These are phyloP conservation scores for Cavia porcellus DNA, from an alignment of 2,113 vertebrate species.

Conservation along the genomic window DNA sequence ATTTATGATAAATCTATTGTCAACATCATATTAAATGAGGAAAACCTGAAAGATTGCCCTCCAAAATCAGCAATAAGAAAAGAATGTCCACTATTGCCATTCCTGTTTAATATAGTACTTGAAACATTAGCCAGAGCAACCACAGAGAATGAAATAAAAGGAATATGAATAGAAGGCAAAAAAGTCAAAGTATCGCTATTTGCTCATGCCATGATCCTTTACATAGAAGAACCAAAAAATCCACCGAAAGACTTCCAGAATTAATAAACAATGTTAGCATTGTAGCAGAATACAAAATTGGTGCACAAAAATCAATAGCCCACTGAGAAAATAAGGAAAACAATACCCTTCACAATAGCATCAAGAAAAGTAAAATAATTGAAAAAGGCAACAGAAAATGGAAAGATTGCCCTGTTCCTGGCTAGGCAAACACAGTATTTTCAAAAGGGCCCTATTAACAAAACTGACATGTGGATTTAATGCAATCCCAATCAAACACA, in stretches of 20 bases:
- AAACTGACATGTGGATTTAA: background rate
- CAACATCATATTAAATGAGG: background rate
- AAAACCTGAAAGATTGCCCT: background rate
- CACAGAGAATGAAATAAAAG: background rate
- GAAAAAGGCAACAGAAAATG: background rate
- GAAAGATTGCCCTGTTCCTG: background rate
- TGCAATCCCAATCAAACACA: background rate
- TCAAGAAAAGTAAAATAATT: background rate
- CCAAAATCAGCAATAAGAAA: background rate
- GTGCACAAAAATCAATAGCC: background rate
- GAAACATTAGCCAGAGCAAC: background rate
- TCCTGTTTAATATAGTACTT: background rate
- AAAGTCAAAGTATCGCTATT: background rate
- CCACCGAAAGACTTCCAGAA: background rate
- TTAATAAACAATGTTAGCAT: background rate
- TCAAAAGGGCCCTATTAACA: background rate
- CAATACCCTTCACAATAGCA: background rate
- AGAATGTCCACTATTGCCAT: background rate
- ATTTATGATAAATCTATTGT: background rate
- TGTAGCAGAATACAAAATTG: background rate
- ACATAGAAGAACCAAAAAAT: background rate
- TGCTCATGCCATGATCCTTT: background rate
- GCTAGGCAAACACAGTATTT: background rate
- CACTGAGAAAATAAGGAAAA: background rate
- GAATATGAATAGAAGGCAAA: background rate